Conservation (phyloP, 2,888 invertebrate species). For the Merodon equestris region DNA sequence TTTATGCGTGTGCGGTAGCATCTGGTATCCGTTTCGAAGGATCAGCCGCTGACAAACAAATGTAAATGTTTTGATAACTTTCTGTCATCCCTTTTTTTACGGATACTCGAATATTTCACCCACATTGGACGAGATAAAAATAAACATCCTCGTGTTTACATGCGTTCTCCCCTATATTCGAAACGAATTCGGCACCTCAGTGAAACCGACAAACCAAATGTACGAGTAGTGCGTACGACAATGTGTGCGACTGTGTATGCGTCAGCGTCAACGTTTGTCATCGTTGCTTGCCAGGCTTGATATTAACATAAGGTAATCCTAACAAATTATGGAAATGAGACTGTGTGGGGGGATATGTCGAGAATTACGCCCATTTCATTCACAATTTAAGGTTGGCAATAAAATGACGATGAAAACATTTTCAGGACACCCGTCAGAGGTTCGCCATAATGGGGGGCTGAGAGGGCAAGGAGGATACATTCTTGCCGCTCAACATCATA, state of each 20-base stretch:
- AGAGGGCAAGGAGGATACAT: no score
- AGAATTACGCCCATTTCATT: constrained; percentile 67
- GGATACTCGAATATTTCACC: constrained; percentile 43
- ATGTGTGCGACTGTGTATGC: constrained; percentile 9
- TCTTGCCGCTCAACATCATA: background rate
- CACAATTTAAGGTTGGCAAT: constrained; percentile 67
- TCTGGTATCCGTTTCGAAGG: constrained; percentile 49
- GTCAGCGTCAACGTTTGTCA: constrained; percentile 7
- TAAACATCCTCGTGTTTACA: constrained; percentile 60
- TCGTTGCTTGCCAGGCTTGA: constrained; percentile 41
- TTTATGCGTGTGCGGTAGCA: constrained; percentile 40
- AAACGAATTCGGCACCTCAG: no score
- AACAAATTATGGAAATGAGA: constrained; percentile 67
- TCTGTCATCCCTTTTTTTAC: constrained; percentile 47
- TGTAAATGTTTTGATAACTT: constrained; percentile 61
- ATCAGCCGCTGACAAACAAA: constrained; percentile 50
- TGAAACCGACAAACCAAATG: no score
- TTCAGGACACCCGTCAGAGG: constrained; percentile 50
- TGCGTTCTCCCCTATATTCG: constrained; percentile 4
- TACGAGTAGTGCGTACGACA: constrained; percentile 36
- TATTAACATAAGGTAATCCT: constrained; percentile 68
- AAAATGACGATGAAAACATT: constrained; percentile 66
- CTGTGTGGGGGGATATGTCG: constrained; percentile 62
- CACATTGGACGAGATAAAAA: constrained; percentile 56
- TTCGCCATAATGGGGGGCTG: background rate